Evolutionary conservation across 1,140 invertebrate species (phyloP).

Genomic region (Phocides pigmalion): DNA sequence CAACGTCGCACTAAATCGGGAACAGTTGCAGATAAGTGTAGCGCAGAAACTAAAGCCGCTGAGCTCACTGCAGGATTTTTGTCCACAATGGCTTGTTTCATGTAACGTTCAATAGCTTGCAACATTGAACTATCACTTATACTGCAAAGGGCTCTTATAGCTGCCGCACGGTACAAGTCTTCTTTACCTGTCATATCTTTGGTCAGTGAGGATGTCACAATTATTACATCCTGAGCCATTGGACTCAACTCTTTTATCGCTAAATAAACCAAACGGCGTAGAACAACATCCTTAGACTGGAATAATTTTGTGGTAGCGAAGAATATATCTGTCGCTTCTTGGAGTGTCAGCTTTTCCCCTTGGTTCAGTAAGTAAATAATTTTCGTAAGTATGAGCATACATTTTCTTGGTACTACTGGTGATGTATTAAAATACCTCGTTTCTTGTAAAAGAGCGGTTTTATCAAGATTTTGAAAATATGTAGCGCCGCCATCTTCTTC

Average conservation of each 20-base stretch:
- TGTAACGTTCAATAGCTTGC: constrained; percentile 98
- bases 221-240: constrained; percentile 99
- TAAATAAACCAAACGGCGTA: constrained; percentile 97
- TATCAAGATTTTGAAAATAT: constrained; percentile 96
- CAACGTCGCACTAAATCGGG: constrained; percentile 97
- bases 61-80: constrained; percentile 96
- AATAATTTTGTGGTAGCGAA: constrained; percentile 99
- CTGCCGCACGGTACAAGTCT: constrained; percentile 97
- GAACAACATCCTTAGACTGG: constrained; percentile 96
- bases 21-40: constrained; percentile 92
- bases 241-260: constrained; percentile 98
- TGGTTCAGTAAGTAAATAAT: constrained; percentile 97
- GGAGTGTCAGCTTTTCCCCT: constrained; percentile 91
- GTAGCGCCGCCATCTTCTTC: constrained; percentile 87
- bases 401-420: constrained; percentile 97
- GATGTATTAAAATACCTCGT: constrained; percentile 98
- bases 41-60: constrained; percentile 95
- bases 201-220: constrained; percentile 98
- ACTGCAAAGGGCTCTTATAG: constrained; percentile 97
- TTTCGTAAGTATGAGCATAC: constrained; percentile 97
- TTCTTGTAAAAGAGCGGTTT: constrained; percentile 97
- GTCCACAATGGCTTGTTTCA: constrained; percentile 99
- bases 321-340: constrained; percentile 98
- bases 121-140: constrained; percentile 98
- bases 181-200: constrained; percentile 99